A percentile compares a stretch with the other conserved stretches of the same genome.
These are phyloP conservation scores for Karalla daura DNA, from an alignment of 2,797 vertebrate species.

Conservation along the genomic window DNA sequence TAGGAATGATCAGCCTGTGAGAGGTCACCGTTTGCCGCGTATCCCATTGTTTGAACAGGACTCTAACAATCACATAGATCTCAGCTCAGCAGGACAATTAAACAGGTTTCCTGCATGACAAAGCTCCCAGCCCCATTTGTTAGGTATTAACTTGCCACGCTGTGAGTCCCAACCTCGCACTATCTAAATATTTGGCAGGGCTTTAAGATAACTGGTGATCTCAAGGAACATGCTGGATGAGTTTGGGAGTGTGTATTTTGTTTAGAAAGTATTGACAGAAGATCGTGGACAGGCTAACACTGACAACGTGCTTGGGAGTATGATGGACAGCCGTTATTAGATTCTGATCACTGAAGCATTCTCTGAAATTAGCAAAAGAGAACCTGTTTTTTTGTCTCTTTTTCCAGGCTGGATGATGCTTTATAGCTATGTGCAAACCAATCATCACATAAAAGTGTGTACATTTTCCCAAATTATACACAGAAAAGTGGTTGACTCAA, in stretches of 20 bases:
- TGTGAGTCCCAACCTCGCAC: slow-evolving; percentile 49
- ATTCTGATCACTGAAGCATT: slow-evolving; percentile 41
- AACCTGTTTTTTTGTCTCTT: not conserved
- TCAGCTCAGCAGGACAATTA: slow-evolving; percentile 68
- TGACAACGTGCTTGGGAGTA: slow-evolving; percentile 35
- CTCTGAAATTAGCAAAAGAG: not conserved
- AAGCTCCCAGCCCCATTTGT: slow-evolving; percentile 77
- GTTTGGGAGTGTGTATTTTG: slow-evolving; percentile 75
- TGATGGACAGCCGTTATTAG: slow-evolving; percentile 43
- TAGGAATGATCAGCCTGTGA: slow-evolving; percentile 74
- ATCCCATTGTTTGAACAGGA: slow-evolving; percentile 75
- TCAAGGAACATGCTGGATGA: slow-evolving; percentile 71
- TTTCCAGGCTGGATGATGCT: not conserved
- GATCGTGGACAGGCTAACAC: slow-evolving; percentile 51
- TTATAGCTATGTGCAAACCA: slow-evolving; percentile 16
- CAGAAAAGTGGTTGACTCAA: not conserved
- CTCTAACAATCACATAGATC: slow-evolving; percentile 77
- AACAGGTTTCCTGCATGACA: slow-evolving; percentile 66
- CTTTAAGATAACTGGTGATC: slow-evolving; percentile 76
- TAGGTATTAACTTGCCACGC: slow-evolving; percentile 74
- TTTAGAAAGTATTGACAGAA: slow-evolving; percentile 50
- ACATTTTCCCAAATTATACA: not conserved
- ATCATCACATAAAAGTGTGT: not conserved
- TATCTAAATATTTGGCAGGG: slow-evolving; percentile 82
- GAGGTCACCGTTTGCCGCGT: slow-evolving; percentile 78